These are phyloP conservation scores for Paramuricea clavata DNA, from an alignment of 92 coral and sea anemone genomes.

Conservation along the genomic window DNA sequence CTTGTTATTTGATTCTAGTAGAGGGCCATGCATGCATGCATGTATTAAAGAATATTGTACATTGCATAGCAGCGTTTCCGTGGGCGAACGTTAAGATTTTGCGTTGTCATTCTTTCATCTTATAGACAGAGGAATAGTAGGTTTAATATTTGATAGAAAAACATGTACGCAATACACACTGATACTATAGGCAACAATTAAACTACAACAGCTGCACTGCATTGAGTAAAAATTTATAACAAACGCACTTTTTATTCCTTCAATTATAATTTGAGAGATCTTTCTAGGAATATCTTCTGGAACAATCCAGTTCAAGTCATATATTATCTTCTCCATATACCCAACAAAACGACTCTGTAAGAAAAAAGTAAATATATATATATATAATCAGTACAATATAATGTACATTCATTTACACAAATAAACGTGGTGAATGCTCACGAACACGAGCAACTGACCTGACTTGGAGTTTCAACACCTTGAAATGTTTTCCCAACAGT, in stretches of 20 bases:
- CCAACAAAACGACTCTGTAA: constrained; percentile 94
- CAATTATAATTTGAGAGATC: constrained; percentile 86
- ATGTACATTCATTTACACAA: neutral
- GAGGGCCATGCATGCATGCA: too few species aligned
- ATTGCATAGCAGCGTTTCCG: too few species aligned
- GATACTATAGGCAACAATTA: too few species aligned
- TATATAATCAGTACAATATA: too few species aligned
- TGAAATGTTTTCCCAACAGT: constrained; percentile 84
- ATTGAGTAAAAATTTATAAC: neutral
- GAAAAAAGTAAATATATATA: too few species aligned
- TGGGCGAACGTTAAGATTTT: too few species aligned
- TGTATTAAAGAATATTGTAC: too few species aligned
- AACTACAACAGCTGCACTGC: too few species aligned
- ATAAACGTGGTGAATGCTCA: neutral
- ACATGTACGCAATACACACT: neutral
- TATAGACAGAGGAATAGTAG: too few species aligned
- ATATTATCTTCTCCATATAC: constrained; percentile 89
- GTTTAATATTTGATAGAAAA: too few species aligned
- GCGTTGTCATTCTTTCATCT: too few species aligned
- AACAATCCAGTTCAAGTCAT: constrained; percentile 83
- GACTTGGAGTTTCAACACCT: constrained; percentile 99
- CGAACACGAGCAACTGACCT: constrained; percentile 57
- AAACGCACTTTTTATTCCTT: constrained; percentile 87
- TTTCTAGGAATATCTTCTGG: constrained; percentile 84
- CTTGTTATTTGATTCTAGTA: too few species aligned